Evolutionary conservation across 2,888 invertebrate genomes (phyloP), one percentile per base, ranked within the genome.

Genomic region (Drosophila macrospina): DNA sequence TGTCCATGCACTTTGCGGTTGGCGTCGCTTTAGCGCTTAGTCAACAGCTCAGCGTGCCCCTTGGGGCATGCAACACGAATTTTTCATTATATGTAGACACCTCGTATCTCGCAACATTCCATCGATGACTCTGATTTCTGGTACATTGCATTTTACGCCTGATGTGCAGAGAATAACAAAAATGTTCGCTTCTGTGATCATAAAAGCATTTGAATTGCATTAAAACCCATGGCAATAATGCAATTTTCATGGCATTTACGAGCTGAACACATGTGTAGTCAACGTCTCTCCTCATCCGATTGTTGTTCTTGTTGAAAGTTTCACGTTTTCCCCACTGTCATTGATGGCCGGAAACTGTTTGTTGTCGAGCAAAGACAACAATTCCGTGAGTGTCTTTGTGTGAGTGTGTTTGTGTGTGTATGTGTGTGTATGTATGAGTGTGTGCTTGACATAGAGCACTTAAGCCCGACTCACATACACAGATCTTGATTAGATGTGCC

Each of bases 141-240:
- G 47, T 65, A 51, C 70, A 69, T 41, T 69, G 55, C 37, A 34
- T 57, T 72, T 55, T 44, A 30, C 56, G 45, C 57, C 70, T 48
- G 28, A 57, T 56, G n/a, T 44, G 41, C 5, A 8, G 34, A 13
- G n/a, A 51, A 42, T 28, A 45, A n/a, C 52, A 39, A 42, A 45
- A 51, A 48, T 44, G 52, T 62, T 47, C 28, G 44, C 54, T 36
- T 42, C 37, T 44, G n/a, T 47, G 65, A 60, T 64, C 56, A 54
- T 67, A 67, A 82, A 69, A 76, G 70, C 79, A 74, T 61, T 77
- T 62, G 62, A 77, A 77, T 79, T 86, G 69, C 78, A 82, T 86
- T 80, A 84, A 69, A 69, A 72, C 28, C 37, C 64, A 68, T 42
- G 68, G 50, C 47, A 69, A 80, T 78, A 80, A 74, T 67, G 71